Conservation (phyloP, 1,140 invertebrate genomes). For the Drosophila malerkotliana region DNA sequence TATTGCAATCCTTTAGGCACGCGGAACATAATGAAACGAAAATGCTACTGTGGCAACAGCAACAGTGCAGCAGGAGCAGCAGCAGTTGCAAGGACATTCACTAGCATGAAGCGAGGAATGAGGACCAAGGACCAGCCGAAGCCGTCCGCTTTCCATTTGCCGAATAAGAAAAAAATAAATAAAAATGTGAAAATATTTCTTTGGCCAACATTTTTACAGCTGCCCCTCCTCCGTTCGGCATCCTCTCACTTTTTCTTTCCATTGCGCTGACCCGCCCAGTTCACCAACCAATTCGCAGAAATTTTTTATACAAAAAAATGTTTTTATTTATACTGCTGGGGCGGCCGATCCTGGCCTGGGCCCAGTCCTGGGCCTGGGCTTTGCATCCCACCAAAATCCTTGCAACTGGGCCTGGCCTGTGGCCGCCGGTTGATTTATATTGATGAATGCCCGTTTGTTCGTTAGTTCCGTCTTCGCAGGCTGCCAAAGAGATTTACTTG, state of each 20-base stretch:
- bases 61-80: conserved; percentile 29
- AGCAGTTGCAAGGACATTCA: conserved; percentile 48
- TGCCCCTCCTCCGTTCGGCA: conserved; percentile 12
- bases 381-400: conserved; percentile 9
- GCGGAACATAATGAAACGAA: conserved; percentile 80
- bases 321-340: conserved; percentile 70
- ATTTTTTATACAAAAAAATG: conserved; percentile 73
- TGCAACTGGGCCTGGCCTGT: conserved; percentile 53
- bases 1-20: conserved; percentile 81
- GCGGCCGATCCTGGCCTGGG: neutral
- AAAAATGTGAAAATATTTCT: conserved; percentile 82
- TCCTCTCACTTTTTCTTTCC: neutral
- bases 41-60: conserved; percentile 70
- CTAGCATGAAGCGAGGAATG: conserved; percentile 14
- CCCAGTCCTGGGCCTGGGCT: neutral
- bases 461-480: conserved; percentile 79
- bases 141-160: conserved; percentile 41
- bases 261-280: conserved; percentile 13
- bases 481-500: conserved; percentile 79
- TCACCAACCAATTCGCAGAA: conserved; percentile 63
- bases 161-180: conserved; percentile 77
- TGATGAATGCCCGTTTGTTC: conserved; percentile 83
- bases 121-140: conserved; percentile 36
- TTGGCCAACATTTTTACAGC: conserved; percentile 80
- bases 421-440: conserved; percentile 81